Evolutionary conservation across 2,888 invertebrate genomes (phyloP).

Genomic region (Dryocosmus kuriphilus): DNA sequence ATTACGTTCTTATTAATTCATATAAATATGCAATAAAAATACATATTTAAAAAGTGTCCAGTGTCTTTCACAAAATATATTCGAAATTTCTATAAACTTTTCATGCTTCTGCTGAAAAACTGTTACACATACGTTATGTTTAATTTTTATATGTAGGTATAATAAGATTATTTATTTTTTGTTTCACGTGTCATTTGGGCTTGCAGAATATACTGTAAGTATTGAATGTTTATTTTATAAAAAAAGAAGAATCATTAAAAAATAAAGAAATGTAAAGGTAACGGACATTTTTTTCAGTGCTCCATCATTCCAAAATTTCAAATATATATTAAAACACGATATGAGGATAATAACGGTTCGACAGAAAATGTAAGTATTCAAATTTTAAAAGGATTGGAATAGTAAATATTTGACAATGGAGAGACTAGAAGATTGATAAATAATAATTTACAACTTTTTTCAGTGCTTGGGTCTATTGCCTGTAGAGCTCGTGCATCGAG

Average conservation of each 20-base stretch:
- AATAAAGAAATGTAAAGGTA: background rate
- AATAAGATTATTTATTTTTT: background rate
- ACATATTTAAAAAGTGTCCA: no score
- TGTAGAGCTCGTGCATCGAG: constrained; percentile 85
- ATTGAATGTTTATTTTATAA: constrained; percentile 49
- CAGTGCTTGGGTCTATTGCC: constrained; percentile 87
- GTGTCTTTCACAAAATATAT: no score
- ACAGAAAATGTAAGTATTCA: constrained; percentile 89
- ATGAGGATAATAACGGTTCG: constrained; percentile 92
- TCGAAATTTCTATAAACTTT: no score
- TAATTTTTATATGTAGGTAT: background rate
- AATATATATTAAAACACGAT: constrained; percentile 92
- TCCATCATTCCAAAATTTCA: constrained; percentile 93
- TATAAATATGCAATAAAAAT: no score
- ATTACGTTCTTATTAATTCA: no score
- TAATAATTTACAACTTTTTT: constrained; percentile 28
- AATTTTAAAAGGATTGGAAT: constrained; percentile 21
- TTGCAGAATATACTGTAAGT: constrained; percentile 87
- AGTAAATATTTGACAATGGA: constrained; percentile 32
- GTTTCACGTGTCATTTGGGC: constrained; percentile 27
- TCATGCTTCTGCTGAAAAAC: no score
- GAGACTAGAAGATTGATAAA: background rate
- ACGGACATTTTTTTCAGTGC: constrained; percentile 82
- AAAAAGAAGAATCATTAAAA: constrained; percentile 11
- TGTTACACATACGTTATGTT: no score